A percentile compares a stretch with the other conserved stretches of the same genome.
Evolutionary conservation across 2,797 vertebrate species (phyloP).

Genomic region (Threskiornis aethiopicus): DNA sequence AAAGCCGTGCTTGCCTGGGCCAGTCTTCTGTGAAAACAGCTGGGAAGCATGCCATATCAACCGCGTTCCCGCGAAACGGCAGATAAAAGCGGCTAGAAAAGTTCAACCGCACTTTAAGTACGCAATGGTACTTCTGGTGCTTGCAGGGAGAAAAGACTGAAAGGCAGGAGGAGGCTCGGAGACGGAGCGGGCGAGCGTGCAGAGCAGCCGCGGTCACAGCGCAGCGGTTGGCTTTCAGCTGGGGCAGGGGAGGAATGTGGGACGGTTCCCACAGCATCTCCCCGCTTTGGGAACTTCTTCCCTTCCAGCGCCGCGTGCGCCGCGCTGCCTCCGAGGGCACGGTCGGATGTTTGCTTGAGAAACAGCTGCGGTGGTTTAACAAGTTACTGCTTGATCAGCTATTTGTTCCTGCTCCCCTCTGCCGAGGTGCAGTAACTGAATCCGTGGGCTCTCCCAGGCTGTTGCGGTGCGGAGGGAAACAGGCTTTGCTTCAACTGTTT

Average conservation of each 20-base stretch:
- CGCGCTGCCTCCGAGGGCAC: background rate
- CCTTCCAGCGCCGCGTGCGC: background rate
- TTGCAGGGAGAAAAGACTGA: background rate
- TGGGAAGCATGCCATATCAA: slow-evolving; percentile 11
- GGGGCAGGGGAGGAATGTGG: background rate
- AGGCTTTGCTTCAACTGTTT: background rate
- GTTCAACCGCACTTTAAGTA: background rate
- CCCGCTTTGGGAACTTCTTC: background rate
- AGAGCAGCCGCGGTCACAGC: background rate
- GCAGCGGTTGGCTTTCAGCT: slow-evolving; percentile 2
- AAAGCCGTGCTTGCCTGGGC: slow-evolving; percentile 41
- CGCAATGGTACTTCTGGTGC: background rate
- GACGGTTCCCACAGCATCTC: slow-evolving; percentile 36
- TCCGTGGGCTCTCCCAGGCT: background rate
- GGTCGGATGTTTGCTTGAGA: slow-evolving; percentile 53
- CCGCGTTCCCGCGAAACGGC: background rate
- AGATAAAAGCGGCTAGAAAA: background rate
- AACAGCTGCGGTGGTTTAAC: slow-evolving; percentile 61
- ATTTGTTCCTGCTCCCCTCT: slow-evolving; percentile 40
- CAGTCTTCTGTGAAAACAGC: slow-evolving; percentile 34
- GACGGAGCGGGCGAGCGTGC: background rate
- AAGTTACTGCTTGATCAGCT: slow-evolving; percentile 66
- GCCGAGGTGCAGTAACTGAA: background rate
- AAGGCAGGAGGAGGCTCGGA: background rate
- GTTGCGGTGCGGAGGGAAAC: background rate